These are phyloP conservation scores for Gila robusta DNA, from an alignment of 2,797 vertebrate species.

Conservation along the genomic window DNA sequence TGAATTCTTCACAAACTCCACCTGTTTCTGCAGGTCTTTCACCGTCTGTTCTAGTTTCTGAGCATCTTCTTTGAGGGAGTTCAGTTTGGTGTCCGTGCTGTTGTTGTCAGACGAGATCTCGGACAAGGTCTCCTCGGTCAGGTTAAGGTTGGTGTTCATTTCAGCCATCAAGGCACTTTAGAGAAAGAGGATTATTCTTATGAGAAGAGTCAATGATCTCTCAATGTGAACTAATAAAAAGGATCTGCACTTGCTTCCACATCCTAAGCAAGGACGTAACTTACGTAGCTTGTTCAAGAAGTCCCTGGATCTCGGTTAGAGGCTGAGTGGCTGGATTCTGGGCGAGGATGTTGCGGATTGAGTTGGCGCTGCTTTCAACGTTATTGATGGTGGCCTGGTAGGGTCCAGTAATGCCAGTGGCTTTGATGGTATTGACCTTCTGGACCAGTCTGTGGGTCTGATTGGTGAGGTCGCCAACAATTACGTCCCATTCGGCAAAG, in stretches of 20 bases:
- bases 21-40: conserved; percentile 88
- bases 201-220: neutral
- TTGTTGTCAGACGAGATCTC: conserved; percentile 77
- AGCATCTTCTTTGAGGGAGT: conserved; percentile 80
- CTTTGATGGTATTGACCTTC: conserved; percentile 87
- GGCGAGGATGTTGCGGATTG: conserved; percentile 83
- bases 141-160: conserved; percentile 83
- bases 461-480: conserved; percentile 87
- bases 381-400: conserved; percentile 85
- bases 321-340: conserved; percentile 91
- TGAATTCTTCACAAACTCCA: conserved; percentile 96
- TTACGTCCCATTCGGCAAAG: conserved; percentile 90
- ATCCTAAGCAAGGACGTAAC: conserved; percentile 57
- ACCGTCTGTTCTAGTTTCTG: conserved; percentile 85
- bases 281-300: conserved; percentile 93
- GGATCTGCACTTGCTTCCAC: neutral
- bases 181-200: conserved; percentile 27
- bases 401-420: conserved; percentile 87
- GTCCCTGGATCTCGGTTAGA: conserved; percentile 87
- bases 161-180: conserved; percentile 86
- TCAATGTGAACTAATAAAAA: neutral
- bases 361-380: conserved; percentile 85
- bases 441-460: conserved; percentile 90
- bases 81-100: conserved; percentile 77
- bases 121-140: conserved; percentile 80